Evolutionary conservation across 2,797 vertebrate species (phyloP).

Genomic region (Buceros bicornis): DNA sequence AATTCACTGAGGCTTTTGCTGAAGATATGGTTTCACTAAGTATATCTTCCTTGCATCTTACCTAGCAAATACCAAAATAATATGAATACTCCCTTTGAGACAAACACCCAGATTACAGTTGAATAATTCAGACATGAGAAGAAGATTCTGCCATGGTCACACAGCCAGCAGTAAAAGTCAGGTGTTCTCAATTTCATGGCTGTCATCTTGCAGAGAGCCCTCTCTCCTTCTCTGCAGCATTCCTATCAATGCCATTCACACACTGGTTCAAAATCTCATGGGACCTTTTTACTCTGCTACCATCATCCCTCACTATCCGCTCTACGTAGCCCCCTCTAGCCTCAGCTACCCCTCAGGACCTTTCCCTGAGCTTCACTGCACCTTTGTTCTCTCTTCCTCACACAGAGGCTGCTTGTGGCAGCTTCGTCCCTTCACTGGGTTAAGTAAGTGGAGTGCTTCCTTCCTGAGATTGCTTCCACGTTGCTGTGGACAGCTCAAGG

Average conservation of each 20-base stretch:
- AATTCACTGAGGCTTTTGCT: not conserved
- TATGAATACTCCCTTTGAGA: not conserved
- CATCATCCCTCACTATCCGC: not conserved
- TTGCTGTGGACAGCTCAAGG: not conserved
- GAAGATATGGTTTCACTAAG: not conserved
- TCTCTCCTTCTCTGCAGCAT: not conserved
- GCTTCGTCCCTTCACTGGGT: not conserved
- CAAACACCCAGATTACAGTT: not conserved
- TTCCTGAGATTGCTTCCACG: not conserved
- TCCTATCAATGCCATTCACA: not conserved
- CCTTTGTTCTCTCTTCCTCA: not conserved
- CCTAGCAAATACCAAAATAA: not conserved
- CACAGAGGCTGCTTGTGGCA: not conserved
- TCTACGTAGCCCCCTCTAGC: not conserved
- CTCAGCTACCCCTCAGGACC: not conserved
- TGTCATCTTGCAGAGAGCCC: not conserved
- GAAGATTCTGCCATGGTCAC: not conserved
- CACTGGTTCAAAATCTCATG: not conserved
- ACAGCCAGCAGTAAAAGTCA: not conserved
- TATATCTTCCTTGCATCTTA: not conserved
- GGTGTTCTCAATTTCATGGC: not conserved
- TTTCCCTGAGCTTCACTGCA: not conserved
- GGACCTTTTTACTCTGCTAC: not conserved
- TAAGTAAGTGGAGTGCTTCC: not conserved
- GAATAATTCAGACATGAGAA: not conserved